phyloP scores from a whole-genome alignment of 1,140 invertebrate genomes.

The Cyclargus thomasi region DNA sequence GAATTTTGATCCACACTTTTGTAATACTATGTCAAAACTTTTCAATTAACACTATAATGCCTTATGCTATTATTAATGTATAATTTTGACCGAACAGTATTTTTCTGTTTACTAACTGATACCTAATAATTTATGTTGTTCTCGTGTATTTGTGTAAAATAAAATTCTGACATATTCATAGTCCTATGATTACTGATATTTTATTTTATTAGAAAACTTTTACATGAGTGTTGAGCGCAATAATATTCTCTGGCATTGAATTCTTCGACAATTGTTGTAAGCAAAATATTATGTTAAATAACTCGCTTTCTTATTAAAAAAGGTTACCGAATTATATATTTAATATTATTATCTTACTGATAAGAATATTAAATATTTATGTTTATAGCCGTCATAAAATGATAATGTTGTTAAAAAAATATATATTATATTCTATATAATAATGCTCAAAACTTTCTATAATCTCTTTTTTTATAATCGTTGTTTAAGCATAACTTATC shows the following conservation, averaged over 20 bases:
- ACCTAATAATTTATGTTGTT: neutral
- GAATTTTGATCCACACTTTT: slow-evolving; percentile 6
- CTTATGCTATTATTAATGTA: neutral
- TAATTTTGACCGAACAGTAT: neutral
- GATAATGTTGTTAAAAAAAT: too few species aligned
- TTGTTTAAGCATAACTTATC: too few species aligned
- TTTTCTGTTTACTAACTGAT: neutral
- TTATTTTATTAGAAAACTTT: neutral
- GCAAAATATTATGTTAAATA: too few species aligned
- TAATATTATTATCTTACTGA: too few species aligned
- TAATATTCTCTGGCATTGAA: neutral
- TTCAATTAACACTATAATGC: neutral
- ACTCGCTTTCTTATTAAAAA: too few species aligned
- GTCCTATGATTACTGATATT: neutral
- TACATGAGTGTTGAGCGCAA: neutral
- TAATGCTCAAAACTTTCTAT: too few species aligned
- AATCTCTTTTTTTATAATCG: too few species aligned
- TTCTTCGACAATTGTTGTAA: too few species aligned
- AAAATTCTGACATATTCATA: neutral
- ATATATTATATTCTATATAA: too few species aligned
- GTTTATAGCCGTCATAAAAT: too few species aligned
- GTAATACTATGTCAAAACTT: slow-evolving; percentile 1
- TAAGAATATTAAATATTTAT: too few species aligned
- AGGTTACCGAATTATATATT: too few species aligned
- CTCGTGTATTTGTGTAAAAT: slow-evolving; percentile 9